Evolutionary conservation across 2,888 invertebrate genomes (phyloP).

Genomic region (Sminthurides aquaticus): DNA sequence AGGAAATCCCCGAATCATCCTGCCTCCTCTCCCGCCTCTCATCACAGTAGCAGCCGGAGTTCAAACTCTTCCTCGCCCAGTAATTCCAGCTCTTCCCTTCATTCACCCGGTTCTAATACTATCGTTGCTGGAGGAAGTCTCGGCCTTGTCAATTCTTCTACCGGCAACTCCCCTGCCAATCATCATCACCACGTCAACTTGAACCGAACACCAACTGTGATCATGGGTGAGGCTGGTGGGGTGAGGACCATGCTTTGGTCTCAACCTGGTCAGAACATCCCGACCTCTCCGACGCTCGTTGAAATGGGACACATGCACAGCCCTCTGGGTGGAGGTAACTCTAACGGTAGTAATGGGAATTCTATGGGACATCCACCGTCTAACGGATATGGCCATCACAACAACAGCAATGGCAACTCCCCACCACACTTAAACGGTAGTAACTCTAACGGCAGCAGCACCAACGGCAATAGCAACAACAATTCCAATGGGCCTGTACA

Average conservation of each 20-base stretch:
- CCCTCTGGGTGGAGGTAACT: constrained; percentile 15
- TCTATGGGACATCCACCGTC: constrained; percentile 26
- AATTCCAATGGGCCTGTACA: constrained; percentile 34
- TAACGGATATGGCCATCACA: constrained; percentile 46
- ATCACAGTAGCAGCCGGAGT: constrained; percentile 33
- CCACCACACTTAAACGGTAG: constrained; percentile 13
- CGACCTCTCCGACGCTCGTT: constrained; percentile 33
- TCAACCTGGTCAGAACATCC: constrained; percentile 51
- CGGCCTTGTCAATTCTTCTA: constrained; percentile 36
- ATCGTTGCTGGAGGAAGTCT: constrained; percentile 42
- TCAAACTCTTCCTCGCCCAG: constrained; percentile 42
- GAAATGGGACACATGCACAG: constrained; percentile 20
- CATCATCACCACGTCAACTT: constrained; percentile 48
- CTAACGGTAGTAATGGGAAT: constrained; percentile 5
- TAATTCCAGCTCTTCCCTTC: constrained; percentile 39
- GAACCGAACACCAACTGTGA: constrained; percentile 68
- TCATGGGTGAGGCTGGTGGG: constrained; percentile 88
- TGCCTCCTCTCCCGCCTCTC: constrained; percentile 12
- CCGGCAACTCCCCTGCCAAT: constrained; percentile 24
- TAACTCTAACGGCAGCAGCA: constrained; percentile 19
- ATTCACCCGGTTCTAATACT: constrained; percentile 35
- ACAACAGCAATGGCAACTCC: constrained; percentile 41
- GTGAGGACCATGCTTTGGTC: constrained; percentile 68
- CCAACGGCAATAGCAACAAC: constrained; percentile 33
- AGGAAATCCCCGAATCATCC: constrained; percentile 3